Evolutionary conservation across 2,888 invertebrate species (phyloP), one percentile per base, ranked within the genome.

Genomic region (Acanthosepion pharaonis): DNA sequence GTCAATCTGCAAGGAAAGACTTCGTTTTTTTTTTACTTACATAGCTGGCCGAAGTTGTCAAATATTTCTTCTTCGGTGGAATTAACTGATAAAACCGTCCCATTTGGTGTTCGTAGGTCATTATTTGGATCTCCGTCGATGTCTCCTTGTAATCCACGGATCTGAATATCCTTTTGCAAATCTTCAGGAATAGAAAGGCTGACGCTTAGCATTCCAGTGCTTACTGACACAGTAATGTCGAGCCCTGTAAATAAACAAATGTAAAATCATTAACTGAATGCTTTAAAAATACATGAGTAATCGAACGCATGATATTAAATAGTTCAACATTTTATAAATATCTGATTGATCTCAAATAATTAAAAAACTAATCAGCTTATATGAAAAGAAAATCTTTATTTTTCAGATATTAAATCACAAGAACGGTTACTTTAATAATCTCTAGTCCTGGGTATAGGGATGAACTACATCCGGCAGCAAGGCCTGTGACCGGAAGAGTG

Each of bases 21-120:
- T 42, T 3, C 28, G 9, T 51, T 28, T 51, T 11, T 92, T 33
- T 33, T 33, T 25, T 94, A 94, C 94, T 55, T 48, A 94, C 94
- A 94, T 2, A 33, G 59, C 51, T 94, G 94, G 5, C 94, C 94
- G 18, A 94, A 94, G 3, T 94, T 94, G 55, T 94, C 15, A 64
- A 94, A 94, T 28, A 94, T 94, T 55, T 94, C 94, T 55, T 55
- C 33, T 55, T 94, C 59, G 9, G 55, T 64, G 1, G 94, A 94
- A 94, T 64, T 94, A 4, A n/a, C 42, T 20, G 94, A 33, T 48
- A 94, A 28, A 2, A 94, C 33, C 5, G 64, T 42, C 33, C 94
- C 94, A 64, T 42, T 59, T 42, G 94, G 94, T 28, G 94, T 94
- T 28, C 15, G 42, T 15, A 94, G 23, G 55, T 94, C 94, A n/a